Conservation (phyloP, 2,113 vertebrate species). For the Plestiodon gilberti region DNA sequence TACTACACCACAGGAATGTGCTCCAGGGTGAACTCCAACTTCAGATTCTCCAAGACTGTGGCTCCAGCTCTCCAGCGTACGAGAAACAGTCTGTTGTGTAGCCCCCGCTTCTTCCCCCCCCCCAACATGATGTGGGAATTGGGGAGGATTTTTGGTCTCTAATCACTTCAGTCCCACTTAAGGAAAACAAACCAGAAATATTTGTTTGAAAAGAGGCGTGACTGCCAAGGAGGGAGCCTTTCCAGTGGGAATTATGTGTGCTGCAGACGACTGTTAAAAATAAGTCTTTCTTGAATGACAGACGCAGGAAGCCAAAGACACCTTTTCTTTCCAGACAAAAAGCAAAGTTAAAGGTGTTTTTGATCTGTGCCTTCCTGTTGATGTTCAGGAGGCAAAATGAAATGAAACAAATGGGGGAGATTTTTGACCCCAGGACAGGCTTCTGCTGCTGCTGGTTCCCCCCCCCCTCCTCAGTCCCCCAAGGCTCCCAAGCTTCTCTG, state of each 20-base stretch:
- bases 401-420: slow-evolving; percentile 14
- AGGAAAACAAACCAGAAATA: not conserved
- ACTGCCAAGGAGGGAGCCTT: slow-evolving; percentile 24
- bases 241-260: slow-evolving; percentile 15
- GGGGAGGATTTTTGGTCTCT: not conserved
- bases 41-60: slow-evolving; percentile 88
- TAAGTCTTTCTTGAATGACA: slow-evolving; percentile 37
- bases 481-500: not conserved
- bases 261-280: slow-evolving; percentile 19
- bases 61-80: slow-evolving; percentile 93
- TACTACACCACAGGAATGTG: slow-evolving; percentile 97
- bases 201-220: not conserved
- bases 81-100: not conserved
- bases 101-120: not conserved
- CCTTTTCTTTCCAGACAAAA: slow-evolving; percentile 35
- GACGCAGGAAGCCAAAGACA: slow-evolving; percentile 22
- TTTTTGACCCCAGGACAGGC: not conserved
- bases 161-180: accelerated
- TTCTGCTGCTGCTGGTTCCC: accelerated
- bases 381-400: slow-evolving; percentile 30
- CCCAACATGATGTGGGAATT: not conserved
- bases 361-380: slow-evolving; percentile 32
- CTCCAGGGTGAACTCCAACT: slow-evolving; percentile 86
- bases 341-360: slow-evolving; percentile 19
- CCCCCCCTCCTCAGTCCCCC: too few relatives aligned